Evolutionary conservation across 2,113 vertebrate genomes (phyloP).

Genomic region (Lucifuga dentata): DNA sequence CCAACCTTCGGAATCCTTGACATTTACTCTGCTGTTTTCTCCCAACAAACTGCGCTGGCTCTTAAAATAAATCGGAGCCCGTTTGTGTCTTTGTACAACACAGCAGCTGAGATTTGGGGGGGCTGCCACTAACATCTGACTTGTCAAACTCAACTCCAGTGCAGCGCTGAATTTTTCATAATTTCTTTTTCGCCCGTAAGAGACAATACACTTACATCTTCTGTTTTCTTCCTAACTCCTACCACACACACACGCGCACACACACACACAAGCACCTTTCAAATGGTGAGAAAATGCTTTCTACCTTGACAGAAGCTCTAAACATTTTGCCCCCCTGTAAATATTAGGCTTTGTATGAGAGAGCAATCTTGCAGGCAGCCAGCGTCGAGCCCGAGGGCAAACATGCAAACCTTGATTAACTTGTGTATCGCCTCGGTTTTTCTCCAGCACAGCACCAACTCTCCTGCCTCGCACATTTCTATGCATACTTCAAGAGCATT

Average conservation of each 20-base stretch:
- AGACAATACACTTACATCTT: conserved; percentile 53
- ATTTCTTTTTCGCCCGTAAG: conserved; percentile 19
- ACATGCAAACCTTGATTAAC: conserved; percentile 78
- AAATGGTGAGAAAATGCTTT: conserved; percentile 57
- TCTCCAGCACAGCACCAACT: conserved; percentile 3
- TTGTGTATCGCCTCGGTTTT: conserved; percentile 34
- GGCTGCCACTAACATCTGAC: conserved; percentile 54
- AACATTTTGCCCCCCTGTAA: conserved; percentile 65
- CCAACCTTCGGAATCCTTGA: conserved; percentile 28
- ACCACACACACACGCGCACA: conserved; percentile 51
- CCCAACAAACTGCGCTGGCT: neutral
- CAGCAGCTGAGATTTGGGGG: conserved; percentile 18
- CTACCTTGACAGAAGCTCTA: conserved; percentile 66
- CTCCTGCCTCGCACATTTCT: conserved; percentile 17
- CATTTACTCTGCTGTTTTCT: conserved; percentile 44
- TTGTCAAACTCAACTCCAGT: conserved; percentile 52
- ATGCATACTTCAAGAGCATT: neutral
- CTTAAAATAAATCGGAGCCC: conserved; percentile 26
- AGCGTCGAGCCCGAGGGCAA: conserved; percentile 69
- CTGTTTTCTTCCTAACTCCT: conserved; percentile 36
- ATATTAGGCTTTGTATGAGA: conserved; percentile 67
- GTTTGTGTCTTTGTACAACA: conserved; percentile 47
- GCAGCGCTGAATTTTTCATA: conserved; percentile 24
- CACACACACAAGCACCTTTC: conserved; percentile 66
- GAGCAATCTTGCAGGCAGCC: conserved; percentile 57